phyloP scores from a whole-genome alignment of 2,797 vertebrate genomes.

The Varecia variegata region DNA sequence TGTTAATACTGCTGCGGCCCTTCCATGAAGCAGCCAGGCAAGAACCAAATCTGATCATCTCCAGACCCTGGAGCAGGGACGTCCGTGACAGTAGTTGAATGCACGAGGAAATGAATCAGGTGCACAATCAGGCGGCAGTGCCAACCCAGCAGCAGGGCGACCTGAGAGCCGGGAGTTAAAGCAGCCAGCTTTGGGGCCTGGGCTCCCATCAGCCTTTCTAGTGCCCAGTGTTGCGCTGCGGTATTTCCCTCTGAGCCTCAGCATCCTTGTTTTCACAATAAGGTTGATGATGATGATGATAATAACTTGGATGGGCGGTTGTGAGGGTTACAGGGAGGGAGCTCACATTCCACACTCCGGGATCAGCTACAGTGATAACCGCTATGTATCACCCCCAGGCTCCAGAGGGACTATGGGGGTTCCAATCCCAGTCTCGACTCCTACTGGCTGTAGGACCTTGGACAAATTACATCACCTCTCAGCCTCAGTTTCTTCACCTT shows the following conservation, averaged over 20 bases:
- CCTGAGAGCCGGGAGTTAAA: accelerated
- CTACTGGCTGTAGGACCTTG: not conserved
- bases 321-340: not conserved
- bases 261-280: not conserved
- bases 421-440: no score
- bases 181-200: not conserved
- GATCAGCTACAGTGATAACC: accelerated
- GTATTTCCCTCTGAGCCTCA: not conserved
- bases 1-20: accelerated
- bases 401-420: not conserved
- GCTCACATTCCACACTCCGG: accelerated
- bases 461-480: not conserved
- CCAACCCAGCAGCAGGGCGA: not conserved
- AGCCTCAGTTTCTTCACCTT: not conserved
- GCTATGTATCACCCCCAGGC: accelerated
- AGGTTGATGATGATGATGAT: no score
- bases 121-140: accelerated
- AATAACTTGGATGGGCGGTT: no score
- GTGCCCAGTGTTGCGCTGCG: accelerated
- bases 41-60: accelerated
- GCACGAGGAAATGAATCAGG: not conserved
- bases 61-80: accelerated
- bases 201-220: not conserved
- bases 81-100: accelerated
- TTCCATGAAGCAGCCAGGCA: not conserved